A percentile compares a stretch with the other conserved stretches of the same genome.
These are phyloP conservation scores for Brachionus plicatilis DNA, from an alignment of 1,140 invertebrate species.

Conservation along the genomic window DNA sequence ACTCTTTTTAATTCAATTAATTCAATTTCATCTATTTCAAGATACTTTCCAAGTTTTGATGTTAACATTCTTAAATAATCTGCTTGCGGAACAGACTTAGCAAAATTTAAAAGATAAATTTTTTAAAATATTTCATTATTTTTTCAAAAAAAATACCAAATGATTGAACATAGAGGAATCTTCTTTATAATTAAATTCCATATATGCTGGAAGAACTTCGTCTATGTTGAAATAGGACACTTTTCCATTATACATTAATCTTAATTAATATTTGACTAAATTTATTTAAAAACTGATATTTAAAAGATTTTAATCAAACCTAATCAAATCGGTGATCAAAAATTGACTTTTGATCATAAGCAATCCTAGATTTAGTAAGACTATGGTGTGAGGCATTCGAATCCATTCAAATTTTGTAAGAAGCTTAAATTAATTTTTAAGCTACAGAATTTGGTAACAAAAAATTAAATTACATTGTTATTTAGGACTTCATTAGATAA, in stretches of 20 bases:
- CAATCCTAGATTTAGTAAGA: not conserved
- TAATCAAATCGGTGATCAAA: slow-evolving; percentile 34
- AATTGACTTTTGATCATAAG: slow-evolving; percentile 16
- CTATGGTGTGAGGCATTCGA: slow-evolving; percentile 36
- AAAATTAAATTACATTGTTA: not conserved
- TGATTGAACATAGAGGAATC: slow-evolving; percentile 30
- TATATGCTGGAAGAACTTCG: not conserved
- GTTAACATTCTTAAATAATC: slow-evolving; percentile 35
- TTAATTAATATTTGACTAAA: not conserved
- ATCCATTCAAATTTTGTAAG: slow-evolving; percentile 35
- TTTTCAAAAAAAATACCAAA: not conserved
- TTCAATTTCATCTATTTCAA: slow-evolving; percentile 32
- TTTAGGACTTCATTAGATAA: not conserved
- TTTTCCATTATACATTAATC: slow-evolving; percentile 31
- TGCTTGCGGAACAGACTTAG: slow-evolving; percentile 1
- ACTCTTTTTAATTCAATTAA: slow-evolving; percentile 2
- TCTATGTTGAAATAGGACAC: slow-evolving; percentile 33
- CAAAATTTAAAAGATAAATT: not conserved
- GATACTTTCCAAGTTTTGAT: slow-evolving; percentile 29
- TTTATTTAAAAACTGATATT: not conserved
- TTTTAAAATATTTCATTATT: not conserved
- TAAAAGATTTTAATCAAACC: not conserved
- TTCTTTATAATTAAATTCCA: slow-evolving; percentile 13
- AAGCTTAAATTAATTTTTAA: not conserved
- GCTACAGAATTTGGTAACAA: too few relatives aligned